Base-by-base conservation (phyloP, 2,888 invertebrate genomes). In the Steinernema hermaphroditum region DNA sequence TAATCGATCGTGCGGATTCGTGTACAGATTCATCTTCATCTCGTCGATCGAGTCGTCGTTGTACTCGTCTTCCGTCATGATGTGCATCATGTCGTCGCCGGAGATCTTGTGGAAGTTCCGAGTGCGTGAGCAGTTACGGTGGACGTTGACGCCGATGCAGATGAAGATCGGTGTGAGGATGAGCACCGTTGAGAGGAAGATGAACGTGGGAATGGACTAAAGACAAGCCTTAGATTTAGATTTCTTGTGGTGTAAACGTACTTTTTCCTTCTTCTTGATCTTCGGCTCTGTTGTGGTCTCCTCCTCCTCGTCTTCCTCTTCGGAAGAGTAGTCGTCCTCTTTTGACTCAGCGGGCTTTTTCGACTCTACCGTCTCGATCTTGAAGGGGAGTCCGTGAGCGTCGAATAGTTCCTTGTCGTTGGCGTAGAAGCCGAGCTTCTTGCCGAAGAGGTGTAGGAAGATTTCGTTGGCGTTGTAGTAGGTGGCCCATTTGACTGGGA, bases 31-130 rank as follows among this genome's bases (percentile, higher is more conserved):
- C 62, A 62, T 62, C 32, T 62, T 62, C 27, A 62, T 62, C 27
- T 62, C 62, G 62, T 62, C 62, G 62, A 62, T 29, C 32, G 62
- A 62, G 62, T 62, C 62, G 62, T 62, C 62, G 62, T 62, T 62
- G 32, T 62, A 62, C 32, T 62, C 62, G 32, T 62, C 62, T 27
- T 62, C 62, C 29, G 62, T 62, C 62, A 62, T 62, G 32, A 62
- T 62, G 16, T 22, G 29, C 4, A 62, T 29, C 14, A 62, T 14
- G 62, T 62, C 62, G 9, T 62, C 62, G n/a, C 32, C 62, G 62
- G 62, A 22, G n/a, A 62, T 62, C 27, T 62, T 62, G 32, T 32
- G 62, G 32, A 62, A 62, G 19, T 62, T 29, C 6, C 32, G 29
- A 32, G 22, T 16, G 16, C 62, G 62, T 9, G 12, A 32, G 16